These are phyloP conservation scores for Colaptes auratus DNA, from an alignment of 2,113 vertebrate species.

Conservation along the genomic window DNA sequence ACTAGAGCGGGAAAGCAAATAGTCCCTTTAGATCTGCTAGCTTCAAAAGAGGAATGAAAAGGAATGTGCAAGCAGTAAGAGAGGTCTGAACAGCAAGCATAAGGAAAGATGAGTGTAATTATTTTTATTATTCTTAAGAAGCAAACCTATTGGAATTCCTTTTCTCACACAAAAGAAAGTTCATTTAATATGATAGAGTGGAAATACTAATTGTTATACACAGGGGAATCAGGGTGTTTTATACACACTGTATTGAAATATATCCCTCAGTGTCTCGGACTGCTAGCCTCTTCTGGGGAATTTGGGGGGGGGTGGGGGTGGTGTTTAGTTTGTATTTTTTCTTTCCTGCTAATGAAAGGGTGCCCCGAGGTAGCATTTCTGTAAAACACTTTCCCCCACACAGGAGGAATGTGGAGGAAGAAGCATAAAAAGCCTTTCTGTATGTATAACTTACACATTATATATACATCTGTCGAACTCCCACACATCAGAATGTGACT, in stretches of 20 bases:
- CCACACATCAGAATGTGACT: background rate
- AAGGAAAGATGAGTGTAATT: background rate
- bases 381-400: background rate
- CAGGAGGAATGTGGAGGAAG: background rate
- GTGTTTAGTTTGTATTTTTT: background rate
- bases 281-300: background rate
- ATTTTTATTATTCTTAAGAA: conserved; percentile 34
- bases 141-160: background rate
- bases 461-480: background rate
- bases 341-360: background rate
- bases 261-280: background rate
- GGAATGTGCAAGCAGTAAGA: background rate
- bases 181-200: background rate
- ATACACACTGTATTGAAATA: background rate
- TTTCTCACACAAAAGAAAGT: background rate
- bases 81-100: conserved; percentile 9
- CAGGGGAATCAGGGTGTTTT: background rate
- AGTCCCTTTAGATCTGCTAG: conserved; percentile 2
- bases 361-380: background rate
- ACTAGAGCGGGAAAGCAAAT: background rate
- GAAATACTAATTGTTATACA: background rate
- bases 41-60: conserved; percentile 25
- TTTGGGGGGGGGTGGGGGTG: background rate
- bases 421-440: background rate
- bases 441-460: background rate